Percentiles rank a stretch among this genome's conserved stretches.
Evolutionary conservation across 2,113 vertebrate species (phyloP).

Genomic region (Toxotes jaculatrix): DNA sequence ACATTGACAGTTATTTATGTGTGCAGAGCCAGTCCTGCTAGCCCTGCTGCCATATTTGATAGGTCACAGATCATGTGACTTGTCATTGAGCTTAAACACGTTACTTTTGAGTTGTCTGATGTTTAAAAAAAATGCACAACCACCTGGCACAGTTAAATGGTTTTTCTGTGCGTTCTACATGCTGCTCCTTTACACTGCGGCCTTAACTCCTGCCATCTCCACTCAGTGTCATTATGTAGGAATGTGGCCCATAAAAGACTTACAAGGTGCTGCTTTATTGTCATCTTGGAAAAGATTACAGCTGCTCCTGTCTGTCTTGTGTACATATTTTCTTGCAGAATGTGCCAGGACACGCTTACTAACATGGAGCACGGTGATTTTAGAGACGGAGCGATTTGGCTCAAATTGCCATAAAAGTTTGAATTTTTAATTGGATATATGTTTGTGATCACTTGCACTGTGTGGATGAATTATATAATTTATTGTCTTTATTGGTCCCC

Average conservation of each 20-base stretch:
- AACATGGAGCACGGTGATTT: neutral
- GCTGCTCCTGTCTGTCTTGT: slow-evolving; percentile 39
- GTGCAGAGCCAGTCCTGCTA: neutral
- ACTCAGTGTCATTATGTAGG: slow-evolving; percentile 21
- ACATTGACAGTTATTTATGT: too few relatives aligned
- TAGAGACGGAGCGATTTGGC: neutral
- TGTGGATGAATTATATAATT: neutral
- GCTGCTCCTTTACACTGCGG: neutral
- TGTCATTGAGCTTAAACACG: neutral
- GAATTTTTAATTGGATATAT: neutral
- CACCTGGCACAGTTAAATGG: neutral
- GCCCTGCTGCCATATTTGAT: neutral
- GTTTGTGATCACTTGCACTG: neutral
- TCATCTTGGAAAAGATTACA: slow-evolving; percentile 37
- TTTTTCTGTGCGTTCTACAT: neutral
- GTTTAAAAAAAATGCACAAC: neutral
- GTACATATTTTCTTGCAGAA: slow-evolving; percentile 8
- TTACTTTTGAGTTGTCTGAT: neutral
- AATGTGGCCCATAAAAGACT: slow-evolving; percentile 40
- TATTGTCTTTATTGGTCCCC: neutral
- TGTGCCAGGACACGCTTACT: neutral
- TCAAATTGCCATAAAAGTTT: neutral
- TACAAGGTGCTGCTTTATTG: slow-evolving; percentile 50
- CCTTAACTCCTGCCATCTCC: neutral
- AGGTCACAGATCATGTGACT: neutral